Percentiles rank a stretch among this genome's conserved stretches.
These are phyloP conservation scores for Xylota segnis DNA, from an alignment of 2,888 invertebrate genomes.

Conservation along the genomic window DNA sequence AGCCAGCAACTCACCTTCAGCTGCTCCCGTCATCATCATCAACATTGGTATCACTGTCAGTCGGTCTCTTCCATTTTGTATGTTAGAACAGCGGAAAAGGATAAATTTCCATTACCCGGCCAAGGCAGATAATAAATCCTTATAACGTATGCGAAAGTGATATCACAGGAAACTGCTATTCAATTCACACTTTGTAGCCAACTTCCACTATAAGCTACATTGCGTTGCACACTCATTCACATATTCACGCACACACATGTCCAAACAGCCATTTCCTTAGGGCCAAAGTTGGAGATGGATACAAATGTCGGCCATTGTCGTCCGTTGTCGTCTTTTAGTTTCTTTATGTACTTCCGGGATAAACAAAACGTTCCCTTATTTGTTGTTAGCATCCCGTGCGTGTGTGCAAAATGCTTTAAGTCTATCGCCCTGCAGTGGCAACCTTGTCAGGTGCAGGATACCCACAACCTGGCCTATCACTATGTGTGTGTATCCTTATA, in stretches of 20 bases:
- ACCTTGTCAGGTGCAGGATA: slow-evolving; percentile 45
- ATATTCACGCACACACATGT: not conserved
- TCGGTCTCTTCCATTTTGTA: not conserved
- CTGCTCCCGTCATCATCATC: not conserved
- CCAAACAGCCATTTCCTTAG: slow-evolving; percentile 34
- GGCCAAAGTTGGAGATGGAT: slow-evolving; percentile 1
- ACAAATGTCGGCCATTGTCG: slow-evolving; percentile 33
- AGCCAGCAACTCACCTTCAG: not conserved
- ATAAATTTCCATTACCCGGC: slow-evolving; percentile 49
- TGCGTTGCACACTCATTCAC: not conserved
- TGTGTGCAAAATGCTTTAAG: slow-evolving; percentile 44
- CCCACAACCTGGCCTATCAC: not conserved
- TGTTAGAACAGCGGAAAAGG: slow-evolving; percentile 30
- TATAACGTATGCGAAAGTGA: slow-evolving; percentile 50
- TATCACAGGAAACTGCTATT: slow-evolving; percentile 44
- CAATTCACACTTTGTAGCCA: slow-evolving; percentile 55
- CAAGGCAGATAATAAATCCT: slow-evolving; percentile 56
- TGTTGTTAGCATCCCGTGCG: slow-evolving; percentile 34
- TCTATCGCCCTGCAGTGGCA: slow-evolving; percentile 25
- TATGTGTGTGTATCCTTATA: slow-evolving; percentile 23
- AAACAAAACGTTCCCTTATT: slow-evolving; percentile 34
- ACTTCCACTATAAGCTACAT: slow-evolving; percentile 12
- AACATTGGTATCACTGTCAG: slow-evolving; percentile 22
- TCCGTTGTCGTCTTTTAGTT: slow-evolving; percentile 27
- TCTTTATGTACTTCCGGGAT: slow-evolving; percentile 49